Percentiles rank a stretch among this genome's conserved stretches.
phyloP scores from a whole-genome alignment of 2,888 invertebrate species.

The Tetheella fluctuosa region DNA sequence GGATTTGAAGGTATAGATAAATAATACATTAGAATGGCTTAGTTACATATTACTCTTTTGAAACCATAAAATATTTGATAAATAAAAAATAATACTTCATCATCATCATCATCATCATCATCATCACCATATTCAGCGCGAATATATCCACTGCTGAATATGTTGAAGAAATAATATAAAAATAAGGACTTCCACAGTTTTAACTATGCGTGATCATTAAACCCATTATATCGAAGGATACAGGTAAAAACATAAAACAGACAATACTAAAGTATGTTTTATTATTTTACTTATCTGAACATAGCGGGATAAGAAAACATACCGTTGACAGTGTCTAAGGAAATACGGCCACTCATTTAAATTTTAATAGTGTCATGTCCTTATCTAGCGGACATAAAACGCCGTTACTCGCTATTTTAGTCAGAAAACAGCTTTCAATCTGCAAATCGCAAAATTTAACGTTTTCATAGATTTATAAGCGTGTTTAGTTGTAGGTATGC shows the following conservation, averaged over 20 bases:
- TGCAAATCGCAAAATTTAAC: background rate
- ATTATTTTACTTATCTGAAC: slow-evolving; percentile 11
- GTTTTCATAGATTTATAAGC: background rate
- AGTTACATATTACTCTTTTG: background rate
- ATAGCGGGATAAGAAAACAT: slow-evolving; percentile 5
- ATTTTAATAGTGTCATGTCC: slow-evolving; percentile 6
- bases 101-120: no score
- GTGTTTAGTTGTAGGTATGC: background rate
- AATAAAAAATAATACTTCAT: no score
- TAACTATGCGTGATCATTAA: background rate
- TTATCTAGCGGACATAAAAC: slow-evolving; percentile 11
- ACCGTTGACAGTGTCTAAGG: background rate
- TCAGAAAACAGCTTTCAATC: background rate
- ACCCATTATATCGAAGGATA: background rate
- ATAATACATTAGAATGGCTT: background rate
- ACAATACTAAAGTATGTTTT: background rate
- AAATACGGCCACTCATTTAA: slow-evolving; percentile 10
- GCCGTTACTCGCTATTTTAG: slow-evolving; percentile 11
- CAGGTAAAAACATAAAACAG: background rate
- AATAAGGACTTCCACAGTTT: no score
- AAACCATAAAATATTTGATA: no score
- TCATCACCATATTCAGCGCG: no score
- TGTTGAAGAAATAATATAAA: no score
- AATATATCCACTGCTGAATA: no score
- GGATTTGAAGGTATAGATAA: background rate